Conservation (phyloP, 2,888 invertebrate genomes). For the Amphimallon solstitiale region DNA sequence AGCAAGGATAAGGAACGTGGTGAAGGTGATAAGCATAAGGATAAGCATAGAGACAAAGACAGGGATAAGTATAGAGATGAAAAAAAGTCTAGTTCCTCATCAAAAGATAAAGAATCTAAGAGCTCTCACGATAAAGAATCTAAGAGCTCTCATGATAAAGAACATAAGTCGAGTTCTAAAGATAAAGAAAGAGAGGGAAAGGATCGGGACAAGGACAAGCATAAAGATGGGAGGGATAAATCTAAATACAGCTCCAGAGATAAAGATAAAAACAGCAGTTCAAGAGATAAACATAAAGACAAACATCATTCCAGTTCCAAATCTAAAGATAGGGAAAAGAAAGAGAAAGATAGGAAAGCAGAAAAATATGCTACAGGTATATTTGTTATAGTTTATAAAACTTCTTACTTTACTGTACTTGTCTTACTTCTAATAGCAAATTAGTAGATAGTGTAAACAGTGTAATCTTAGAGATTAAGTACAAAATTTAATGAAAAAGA, state of each 20-base stretch:
- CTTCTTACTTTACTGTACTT: too few relatives aligned
- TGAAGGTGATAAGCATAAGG: slow-evolving; percentile 56
- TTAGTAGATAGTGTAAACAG: too few relatives aligned
- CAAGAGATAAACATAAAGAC: slow-evolving; percentile 57
- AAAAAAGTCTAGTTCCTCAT: slow-evolving; percentile 61
- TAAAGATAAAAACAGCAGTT: slow-evolving; percentile 50
- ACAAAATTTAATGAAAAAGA: too few relatives aligned
- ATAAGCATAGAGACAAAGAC: slow-evolving; percentile 58
- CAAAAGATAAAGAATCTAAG: slow-evolving; percentile 60
- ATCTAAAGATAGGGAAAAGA: slow-evolving; percentile 66
- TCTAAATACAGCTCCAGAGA: slow-evolving; percentile 47
- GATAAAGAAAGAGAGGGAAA: slow-evolving; percentile 58
- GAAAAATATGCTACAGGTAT: slow-evolving; percentile 50
- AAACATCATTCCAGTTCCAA: slow-evolving; percentile 61
- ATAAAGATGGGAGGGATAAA: slow-evolving; percentile 61
- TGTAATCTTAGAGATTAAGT: too few relatives aligned
- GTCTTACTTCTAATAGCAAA: too few relatives aligned
- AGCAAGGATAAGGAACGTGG: slow-evolving; percentile 58
- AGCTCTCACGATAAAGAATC: slow-evolving; percentile 60
- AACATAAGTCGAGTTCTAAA: slow-evolving; percentile 55
- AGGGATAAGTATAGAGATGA: slow-evolving; percentile 59
- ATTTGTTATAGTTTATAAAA: too few relatives aligned
- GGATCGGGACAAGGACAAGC: slow-evolving; percentile 52
- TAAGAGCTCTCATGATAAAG: slow-evolving; percentile 61
- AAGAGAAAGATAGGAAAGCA: slow-evolving; percentile 57